Conservation (phyloP, 1,140 invertebrate genomes). For the Drosophila orena region DNA sequence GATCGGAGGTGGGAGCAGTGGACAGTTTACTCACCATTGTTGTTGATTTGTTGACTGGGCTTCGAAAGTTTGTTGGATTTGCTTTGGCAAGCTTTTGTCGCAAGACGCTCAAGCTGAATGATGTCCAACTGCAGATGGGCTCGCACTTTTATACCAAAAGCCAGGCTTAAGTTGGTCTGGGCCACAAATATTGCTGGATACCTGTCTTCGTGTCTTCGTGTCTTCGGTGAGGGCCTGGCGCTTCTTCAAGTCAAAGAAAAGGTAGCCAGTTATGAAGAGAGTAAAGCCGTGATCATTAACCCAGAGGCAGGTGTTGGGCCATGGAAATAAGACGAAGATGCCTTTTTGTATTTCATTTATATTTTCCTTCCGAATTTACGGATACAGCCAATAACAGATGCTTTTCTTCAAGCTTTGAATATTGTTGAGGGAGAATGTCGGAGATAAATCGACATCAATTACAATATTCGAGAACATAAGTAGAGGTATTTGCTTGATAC, state of each 20-base stretch:
- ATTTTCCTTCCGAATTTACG: no score
- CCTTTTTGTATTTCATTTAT: no score
- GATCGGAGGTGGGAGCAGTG: constrained; percentile 13
- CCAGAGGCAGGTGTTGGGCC: constrained; percentile 11
- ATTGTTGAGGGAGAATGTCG: neutral
- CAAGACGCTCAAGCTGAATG: constrained; percentile 69
- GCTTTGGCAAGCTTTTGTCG: constrained; percentile 55
- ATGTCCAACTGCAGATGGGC: constrained; percentile 69
- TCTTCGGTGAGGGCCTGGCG: constrained; percentile 15
- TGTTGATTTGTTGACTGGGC: constrained; percentile 64
- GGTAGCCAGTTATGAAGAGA: constrained; percentile 9
- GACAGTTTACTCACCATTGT: constrained; percentile 56
- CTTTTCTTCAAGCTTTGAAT: neutral
- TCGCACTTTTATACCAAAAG: constrained; percentile 62
- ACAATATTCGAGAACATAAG: no score
- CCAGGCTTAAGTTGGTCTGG: constrained; percentile 18
- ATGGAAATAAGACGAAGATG: neutral
- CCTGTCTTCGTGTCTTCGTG: constrained; percentile 1
- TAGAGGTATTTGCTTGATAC: no score
- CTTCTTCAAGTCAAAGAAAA: constrained; percentile 39
- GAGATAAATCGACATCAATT: no score
- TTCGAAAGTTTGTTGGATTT: constrained; percentile 68
- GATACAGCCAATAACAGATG: no score
- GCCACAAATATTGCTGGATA: constrained; percentile 23
- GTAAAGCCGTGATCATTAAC: constrained; percentile 25